Evolutionary conservation across 2,113 vertebrate species (phyloP).

Genomic region (Capreolus pygargus): DNA sequence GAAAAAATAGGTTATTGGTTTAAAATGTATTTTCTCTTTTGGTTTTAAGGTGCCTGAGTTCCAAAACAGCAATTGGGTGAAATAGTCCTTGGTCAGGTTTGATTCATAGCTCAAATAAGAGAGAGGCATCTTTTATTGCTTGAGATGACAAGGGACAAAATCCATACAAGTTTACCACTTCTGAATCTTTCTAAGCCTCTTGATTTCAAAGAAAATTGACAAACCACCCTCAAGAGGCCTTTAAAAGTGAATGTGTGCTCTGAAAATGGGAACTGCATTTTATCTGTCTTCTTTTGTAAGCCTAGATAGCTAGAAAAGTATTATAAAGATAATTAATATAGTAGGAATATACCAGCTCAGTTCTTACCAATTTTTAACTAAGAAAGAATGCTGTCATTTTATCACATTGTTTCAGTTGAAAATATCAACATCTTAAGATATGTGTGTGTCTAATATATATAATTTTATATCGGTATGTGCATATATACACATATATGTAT

Average conservation of each 20-base stretch:
- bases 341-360: background rate
- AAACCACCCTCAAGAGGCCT: conserved; percentile 5
- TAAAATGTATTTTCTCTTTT: conserved; percentile 40
- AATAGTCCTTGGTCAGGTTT: conserved; percentile 2
- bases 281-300: background rate
- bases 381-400: background rate
- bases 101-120: background rate
- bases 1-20: background rate
- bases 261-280: conserved; percentile 29
- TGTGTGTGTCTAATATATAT: background rate
- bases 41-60: conserved; percentile 10
- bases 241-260: background rate
- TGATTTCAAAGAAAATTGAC: conserved; percentile 33
- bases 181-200: background rate
- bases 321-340: background rate
- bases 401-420: background rate
- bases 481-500: background rate
- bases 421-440: background rate
- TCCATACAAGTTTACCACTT: background rate
- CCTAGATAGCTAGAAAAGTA: background rate
- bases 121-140: background rate
- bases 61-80: background rate
- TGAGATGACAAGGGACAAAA: background rate
- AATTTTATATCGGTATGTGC: background rate
- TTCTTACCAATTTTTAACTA: background rate